These are phyloP conservation scores for Eupithecia insigniata DNA, from an alignment of 2,888 invertebrate genomes.

Conservation along the genomic window DNA sequence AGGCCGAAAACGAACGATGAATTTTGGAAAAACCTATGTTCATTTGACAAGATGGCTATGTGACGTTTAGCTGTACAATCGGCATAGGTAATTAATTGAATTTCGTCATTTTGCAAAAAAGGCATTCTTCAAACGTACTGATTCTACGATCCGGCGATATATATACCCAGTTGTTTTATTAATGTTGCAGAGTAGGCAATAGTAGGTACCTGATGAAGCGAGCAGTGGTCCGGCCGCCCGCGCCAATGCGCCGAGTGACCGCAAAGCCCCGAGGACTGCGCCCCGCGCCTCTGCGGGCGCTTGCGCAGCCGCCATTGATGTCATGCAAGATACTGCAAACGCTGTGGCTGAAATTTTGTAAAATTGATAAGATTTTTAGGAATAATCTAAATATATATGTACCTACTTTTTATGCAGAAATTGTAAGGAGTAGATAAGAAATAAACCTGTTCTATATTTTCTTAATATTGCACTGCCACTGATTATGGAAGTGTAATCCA, in stretches of 20 bases:
- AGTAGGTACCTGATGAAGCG: constrained; percentile 89
- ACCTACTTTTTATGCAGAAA: background rate
- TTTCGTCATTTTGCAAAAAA: no score
- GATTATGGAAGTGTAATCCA: no score
- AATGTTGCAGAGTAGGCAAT: background rate
- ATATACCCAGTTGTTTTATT: background rate
- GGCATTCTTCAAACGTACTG: no score
- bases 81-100: no score
- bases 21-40: no score
- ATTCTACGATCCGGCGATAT: no score
- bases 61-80: no score
- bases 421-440: background rate
- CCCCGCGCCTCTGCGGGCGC: constrained; percentile 92
- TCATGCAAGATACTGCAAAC: constrained; percentile 98
- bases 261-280: constrained; percentile 95
- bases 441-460: background rate
- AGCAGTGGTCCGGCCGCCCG: constrained; percentile 95
- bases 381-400: no score
- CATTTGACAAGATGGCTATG: no score
- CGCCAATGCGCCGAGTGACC: constrained; percentile 97
- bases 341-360: constrained; percentile 86
- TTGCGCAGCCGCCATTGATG: constrained; percentile 94
- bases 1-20: no score
- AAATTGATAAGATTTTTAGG: background rate
- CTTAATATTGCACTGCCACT: no score